phyloP scores from a whole-genome alignment of 2,888 invertebrate species.

The Cylindroiulus punctatus region DNA sequence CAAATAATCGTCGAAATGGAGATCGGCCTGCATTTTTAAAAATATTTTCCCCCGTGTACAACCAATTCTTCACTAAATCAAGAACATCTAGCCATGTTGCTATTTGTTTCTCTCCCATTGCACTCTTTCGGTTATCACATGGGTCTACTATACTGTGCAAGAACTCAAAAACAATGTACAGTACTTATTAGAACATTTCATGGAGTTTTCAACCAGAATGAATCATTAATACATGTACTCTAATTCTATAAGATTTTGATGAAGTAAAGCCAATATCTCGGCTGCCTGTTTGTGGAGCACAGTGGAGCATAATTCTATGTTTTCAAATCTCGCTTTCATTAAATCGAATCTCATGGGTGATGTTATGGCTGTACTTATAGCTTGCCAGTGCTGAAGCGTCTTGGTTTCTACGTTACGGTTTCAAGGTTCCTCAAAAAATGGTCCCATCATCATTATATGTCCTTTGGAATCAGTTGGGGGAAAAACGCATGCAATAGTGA shows the following conservation, averaged over 20 bases:
- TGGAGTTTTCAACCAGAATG: neutral
- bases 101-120: too few relatives aligned
- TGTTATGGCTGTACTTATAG: neutral
- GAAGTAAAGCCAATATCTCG: neutral
- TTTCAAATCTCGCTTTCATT: neutral
- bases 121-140: too few relatives aligned
- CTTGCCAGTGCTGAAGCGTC: neutral
- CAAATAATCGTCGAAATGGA: too few relatives aligned
- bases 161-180: neutral
- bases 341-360: neutral
- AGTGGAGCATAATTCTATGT: neutral
- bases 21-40: too few relatives aligned
- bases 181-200: neutral
- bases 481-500: neutral
- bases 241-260: constrained; percentile 1
- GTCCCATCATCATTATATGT: neutral
- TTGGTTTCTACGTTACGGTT: neutral
- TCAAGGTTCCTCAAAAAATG: neutral
- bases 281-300: neutral
- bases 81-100: too few relatives aligned
- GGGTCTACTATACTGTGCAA: neutral
- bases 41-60: too few relatives aligned
- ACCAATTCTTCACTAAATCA: too few relatives aligned
- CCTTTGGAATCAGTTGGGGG: neutral
- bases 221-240: neutral